These are phyloP conservation scores for Drosophila navojoa DNA, from an alignment of 1,140 invertebrate species.

Conservation along the genomic window DNA sequence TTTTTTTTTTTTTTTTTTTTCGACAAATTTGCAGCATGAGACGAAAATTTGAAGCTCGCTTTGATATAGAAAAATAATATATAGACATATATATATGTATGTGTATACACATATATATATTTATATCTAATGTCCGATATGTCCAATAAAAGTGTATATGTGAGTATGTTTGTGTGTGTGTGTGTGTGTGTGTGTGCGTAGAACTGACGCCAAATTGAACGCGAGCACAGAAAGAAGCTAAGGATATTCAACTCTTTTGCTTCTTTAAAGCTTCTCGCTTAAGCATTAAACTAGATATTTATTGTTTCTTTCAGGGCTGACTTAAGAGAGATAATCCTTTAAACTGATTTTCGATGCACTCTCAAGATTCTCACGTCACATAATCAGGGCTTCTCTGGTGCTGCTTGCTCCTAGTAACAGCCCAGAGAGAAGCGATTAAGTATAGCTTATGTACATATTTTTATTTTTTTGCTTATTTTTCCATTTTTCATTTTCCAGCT, in stretches of 20 bases:
- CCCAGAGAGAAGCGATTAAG: too few relatives aligned
- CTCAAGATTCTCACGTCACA: too few relatives aligned
- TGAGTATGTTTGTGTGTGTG: slow-evolving; percentile 9
- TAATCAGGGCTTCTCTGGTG: too few relatives aligned
- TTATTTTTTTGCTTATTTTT: too few relatives aligned
- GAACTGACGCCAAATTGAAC: background rate
- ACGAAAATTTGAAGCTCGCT: slow-evolving; percentile 40
- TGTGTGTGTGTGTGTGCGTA: slow-evolving; percentile 15
- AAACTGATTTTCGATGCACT: too few relatives aligned
- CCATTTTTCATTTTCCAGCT: too few relatives aligned
- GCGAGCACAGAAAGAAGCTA: background rate
- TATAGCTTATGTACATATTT: too few relatives aligned
- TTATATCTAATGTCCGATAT: slow-evolving; percentile 29
- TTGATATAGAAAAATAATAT: slow-evolving; percentile 34
- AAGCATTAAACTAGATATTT: too few relatives aligned
- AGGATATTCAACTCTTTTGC: background rate
- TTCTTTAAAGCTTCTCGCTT: too few relatives aligned
- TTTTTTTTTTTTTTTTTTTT: slow-evolving; percentile 7
- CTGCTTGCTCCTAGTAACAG: too few relatives aligned
- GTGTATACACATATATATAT: slow-evolving; percentile 6
- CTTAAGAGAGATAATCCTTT: too few relatives aligned
- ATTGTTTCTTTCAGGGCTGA: too few relatives aligned
- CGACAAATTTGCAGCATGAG: slow-evolving; percentile 36
- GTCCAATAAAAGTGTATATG: slow-evolving; percentile 1
- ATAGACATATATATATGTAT: slow-evolving; percentile 41